Evolutionary conservation across 2,888 invertebrate species (phyloP), one percentile per base, ranked within the genome.

Genomic region (Esperia sulphurella): DNA sequence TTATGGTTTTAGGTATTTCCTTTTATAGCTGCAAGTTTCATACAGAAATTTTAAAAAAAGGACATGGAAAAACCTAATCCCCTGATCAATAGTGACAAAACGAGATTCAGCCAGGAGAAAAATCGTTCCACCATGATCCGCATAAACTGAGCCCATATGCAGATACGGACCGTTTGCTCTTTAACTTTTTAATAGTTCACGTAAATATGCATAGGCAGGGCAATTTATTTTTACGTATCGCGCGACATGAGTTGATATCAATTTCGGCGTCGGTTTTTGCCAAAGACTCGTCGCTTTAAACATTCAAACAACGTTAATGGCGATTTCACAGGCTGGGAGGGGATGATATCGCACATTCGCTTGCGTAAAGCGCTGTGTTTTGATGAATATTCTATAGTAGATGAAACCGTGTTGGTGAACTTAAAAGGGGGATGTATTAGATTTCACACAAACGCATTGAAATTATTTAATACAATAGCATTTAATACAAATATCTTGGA

Each of bases 201-300:
- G 30, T 45, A 74, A 76, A 72, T 75, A 72, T 73, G 70, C 73
- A 76, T 73, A 77, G 68, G 70, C 67, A 59, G 63, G 39, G 8
- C 45, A 47, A 51, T 58, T 74, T 71, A 71, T 76, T 75, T 69
- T 71, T 63, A 68, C 69, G 66, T 64, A 64, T 59, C 67, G n/a
- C 67, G n/a, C 35, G 66, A 63, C 65, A 75, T 72, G 77, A 71
- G 71, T 66, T 76, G 65, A 74, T 76, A 78, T 76, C 73, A 73
- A 79, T 79, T 78, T 75, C 57, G 55, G 43, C 55, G 65, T 59
- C 56, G 64, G 70, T 72, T 79, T 76, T 76, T 71, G 65, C 71
- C 68, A 75, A 77, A 72, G 69, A 68, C 62, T 54, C 57, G 59
- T 49, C 40, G 52, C 49, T 51, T 57, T 58, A 55, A 62, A 61